Evolutionary conservation across 2,113 vertebrate species (phyloP).

Genomic region (Todiramphus chloris): DNA sequence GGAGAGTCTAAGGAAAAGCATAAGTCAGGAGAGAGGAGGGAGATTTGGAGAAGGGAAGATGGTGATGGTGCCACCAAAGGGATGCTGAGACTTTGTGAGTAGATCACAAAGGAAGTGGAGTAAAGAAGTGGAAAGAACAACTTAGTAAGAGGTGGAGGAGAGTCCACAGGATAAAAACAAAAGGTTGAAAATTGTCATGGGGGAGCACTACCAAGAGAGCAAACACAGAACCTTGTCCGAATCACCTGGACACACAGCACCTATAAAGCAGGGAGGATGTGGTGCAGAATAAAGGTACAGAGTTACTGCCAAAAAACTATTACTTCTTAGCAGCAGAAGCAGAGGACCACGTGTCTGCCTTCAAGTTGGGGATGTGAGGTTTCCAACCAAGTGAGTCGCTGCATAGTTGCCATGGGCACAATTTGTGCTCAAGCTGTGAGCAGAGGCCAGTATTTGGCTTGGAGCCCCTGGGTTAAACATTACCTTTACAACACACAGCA

Average conservation of each 20-base stretch:
- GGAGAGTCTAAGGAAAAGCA: neutral
- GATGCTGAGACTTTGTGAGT: neutral
- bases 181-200: neutral
- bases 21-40: neutral
- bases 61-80: neutral
- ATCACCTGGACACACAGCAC: neutral
- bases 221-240: neutral
- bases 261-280: neutral
- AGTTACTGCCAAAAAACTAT: neutral
- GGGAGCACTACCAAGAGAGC: neutral
- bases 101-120: neutral
- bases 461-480: constrained; percentile 40
- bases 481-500: neutral
- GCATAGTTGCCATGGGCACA: constrained; percentile 54
- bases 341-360: constrained; percentile 25
- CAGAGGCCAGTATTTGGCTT: constrained; percentile 47
- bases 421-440: constrained; percentile 38
- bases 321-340: constrained; percentile 45
- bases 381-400: constrained; percentile 9
- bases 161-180: neutral
- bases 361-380: constrained; percentile 16
- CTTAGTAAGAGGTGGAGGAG: neutral
- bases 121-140: neutral
- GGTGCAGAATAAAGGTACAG: neutral
- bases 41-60: neutral